phyloP scores from a whole-genome alignment of 2,113 vertebrate genomes.

The Lagopus muta region DNA sequence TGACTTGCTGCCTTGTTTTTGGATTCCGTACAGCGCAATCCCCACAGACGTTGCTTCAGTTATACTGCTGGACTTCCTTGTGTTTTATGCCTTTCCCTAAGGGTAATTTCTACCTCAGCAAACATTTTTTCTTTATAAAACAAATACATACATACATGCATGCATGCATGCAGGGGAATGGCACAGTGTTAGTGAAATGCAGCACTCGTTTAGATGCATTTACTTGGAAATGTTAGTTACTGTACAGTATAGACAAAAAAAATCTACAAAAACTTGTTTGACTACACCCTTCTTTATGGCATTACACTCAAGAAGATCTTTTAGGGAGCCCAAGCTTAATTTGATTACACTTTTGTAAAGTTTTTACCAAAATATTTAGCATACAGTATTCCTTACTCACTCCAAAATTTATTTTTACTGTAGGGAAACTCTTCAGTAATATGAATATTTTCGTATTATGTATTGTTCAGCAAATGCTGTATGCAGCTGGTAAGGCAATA shows the following conservation, averaged over 20 bases:
- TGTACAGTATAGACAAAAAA: not conserved
- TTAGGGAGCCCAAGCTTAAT: not conserved
- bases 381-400: fast-evolving
- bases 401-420: not conserved
- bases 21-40: not conserved
- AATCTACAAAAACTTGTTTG: not conserved
- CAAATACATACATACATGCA: not conserved
- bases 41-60: not conserved
- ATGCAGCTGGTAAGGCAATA: not conserved
- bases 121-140: not conserved
- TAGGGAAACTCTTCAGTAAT: not conserved
- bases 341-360: not conserved
- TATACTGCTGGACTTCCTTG: not conserved
- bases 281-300: fast-evolving
- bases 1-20: not conserved
- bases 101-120: not conserved
- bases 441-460: not conserved
- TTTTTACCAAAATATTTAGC: not conserved
- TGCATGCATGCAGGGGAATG: fast-evolving
- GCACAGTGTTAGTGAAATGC: not conserved
- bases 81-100: not conserved
- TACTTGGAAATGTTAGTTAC: not conserved
- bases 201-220: not conserved
- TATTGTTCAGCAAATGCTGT: not conserved
- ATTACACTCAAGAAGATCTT: not conserved